A percentile compares a stretch with the other conserved stretches of the same genome.
phyloP scores from a whole-genome alignment of 2,888 invertebrate genomes.

The Encarsia formosa region DNA sequence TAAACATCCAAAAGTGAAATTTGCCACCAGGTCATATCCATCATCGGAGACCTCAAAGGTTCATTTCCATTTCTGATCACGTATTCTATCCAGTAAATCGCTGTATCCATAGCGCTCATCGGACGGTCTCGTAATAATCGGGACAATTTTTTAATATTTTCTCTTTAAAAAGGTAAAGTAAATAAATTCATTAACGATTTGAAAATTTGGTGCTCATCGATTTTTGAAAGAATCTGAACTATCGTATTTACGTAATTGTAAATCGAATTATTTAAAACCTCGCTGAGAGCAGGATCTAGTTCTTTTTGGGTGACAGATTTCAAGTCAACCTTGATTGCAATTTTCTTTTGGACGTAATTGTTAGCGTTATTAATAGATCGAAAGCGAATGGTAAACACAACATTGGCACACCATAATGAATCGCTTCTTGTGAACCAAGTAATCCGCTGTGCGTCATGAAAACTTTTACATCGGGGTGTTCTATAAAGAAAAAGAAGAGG shows the following conservation, averaged over 20 bases:
- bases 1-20: slow-evolving; percentile 37
- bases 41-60: slow-evolving; percentile 36
- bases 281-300: slow-evolving; percentile 36
- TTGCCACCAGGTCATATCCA: slow-evolving; percentile 45
- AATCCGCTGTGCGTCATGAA: slow-evolving; percentile 48
- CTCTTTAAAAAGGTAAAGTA: too few species aligned
- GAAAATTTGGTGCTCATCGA: neutral
- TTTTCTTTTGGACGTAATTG: slow-evolving; percentile 33
- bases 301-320: slow-evolving; percentile 33
- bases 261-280: slow-evolving; percentile 35
- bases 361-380: slow-evolving; percentile 41
- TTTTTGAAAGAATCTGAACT: neutral
- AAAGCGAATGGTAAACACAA: slow-evolving; percentile 44
- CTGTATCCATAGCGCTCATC: slow-evolving; percentile 36
- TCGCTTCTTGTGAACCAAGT: slow-evolving; percentile 43
- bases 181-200: slow-evolving; percentile 1
- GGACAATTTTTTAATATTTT: slow-evolving; percentile 30
- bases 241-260: slow-evolving; percentile 9
- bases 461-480: slow-evolving; percentile 41
- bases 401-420: slow-evolving; percentile 43
- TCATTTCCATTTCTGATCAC: slow-evolving; percentile 36
- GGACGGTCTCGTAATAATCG: slow-evolving; percentile 40
- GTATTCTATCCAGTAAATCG: slow-evolving; percentile 43
- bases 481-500: slow-evolving; percentile 30
- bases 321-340: slow-evolving; percentile 35